Base-by-base conservation (phyloP, 2,888 invertebrate species). In the Pycnomerus fuliginosus region DNA sequence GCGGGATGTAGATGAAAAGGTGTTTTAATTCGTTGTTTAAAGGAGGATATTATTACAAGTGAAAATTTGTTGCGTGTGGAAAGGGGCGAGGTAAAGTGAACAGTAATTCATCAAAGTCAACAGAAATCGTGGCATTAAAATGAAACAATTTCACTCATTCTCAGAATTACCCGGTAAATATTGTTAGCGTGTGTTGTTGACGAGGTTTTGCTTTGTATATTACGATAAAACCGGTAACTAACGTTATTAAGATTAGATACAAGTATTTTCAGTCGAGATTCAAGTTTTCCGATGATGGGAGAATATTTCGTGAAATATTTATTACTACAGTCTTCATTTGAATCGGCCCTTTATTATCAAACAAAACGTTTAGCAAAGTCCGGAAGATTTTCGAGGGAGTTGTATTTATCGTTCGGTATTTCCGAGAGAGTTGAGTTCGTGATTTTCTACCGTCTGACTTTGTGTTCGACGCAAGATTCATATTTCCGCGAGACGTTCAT, bases 71-170 rank as follows among this genome's bases (percentile, higher is more conserved):
- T 58, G 60, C 58, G 60, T 60, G 58, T 52, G 46, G 40, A 43
- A 60, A 60, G 53, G 53, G 53, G 53, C 55, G 52, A 58, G 58
- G 59, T 56, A 55, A 58, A 63, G 56, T 60, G 60, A 63, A 61
- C 52, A 55, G 59, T 62, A 64, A 66, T 65, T 64, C 64, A 66
- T 65, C 66, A 65, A 62, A 62, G 65, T 66, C 66, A 65, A 55
- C 49, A 55, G 58, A 60, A 62, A 60, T 60, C 60, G 58, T 57
- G 53, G 57, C 60, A 64, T 61, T 61, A 63, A 64, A 66, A 65
- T 63, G 58, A 61, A 64, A 61, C 57, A 64, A 57, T 64, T 63
- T 60, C 52, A 56, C 54, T 58, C 56, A 56, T 58, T 64, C 60
- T 52, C 40, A 47, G 52, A 55, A 57, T 57, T 50, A 55, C 49